phyloP scores from a whole-genome alignment of 2,113 vertebrate species.

The Bothrops jararaca region DNA sequence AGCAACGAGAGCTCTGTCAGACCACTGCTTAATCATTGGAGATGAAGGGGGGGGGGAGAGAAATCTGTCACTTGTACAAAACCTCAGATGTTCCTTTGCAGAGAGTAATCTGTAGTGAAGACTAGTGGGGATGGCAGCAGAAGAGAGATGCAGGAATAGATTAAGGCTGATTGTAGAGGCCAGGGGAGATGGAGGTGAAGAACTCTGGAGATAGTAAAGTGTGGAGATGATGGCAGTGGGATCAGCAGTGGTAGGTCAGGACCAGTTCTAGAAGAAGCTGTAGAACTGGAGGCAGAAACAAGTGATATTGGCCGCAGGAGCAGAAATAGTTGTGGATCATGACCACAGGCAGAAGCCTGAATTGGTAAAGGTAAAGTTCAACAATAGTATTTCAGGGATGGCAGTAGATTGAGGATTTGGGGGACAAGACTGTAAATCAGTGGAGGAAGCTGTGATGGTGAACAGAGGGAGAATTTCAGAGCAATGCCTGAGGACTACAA shows the following conservation, averaged over 20 bases:
- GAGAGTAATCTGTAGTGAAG: background rate
- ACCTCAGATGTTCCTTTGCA: background rate
- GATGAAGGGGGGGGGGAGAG: too few relatives aligned
- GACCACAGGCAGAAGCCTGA: background rate
- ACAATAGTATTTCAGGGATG: background rate
- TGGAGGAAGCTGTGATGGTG: background rate
- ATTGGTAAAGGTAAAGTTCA: background rate
- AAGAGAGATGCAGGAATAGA: background rate
- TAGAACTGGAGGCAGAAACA: background rate
- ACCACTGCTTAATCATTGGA: background rate
- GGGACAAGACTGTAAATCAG: background rate
- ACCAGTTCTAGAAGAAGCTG: background rate
- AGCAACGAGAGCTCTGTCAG: background rate
- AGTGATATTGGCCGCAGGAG: background rate
- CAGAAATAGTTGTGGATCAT: background rate
- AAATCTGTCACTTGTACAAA: background rate
- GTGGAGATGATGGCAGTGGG: background rate
- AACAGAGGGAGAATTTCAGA: background rate
- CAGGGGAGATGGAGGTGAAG: background rate
- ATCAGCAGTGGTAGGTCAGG: background rate
- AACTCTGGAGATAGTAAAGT: background rate
- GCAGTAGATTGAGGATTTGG: background rate
- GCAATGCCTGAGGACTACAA: background rate
- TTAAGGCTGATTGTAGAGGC: background rate
- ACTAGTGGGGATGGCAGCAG: background rate